Evolutionary conservation across 2,797 vertebrate genomes (phyloP).

Genomic region (Zenarchopterus dispar): DNA sequence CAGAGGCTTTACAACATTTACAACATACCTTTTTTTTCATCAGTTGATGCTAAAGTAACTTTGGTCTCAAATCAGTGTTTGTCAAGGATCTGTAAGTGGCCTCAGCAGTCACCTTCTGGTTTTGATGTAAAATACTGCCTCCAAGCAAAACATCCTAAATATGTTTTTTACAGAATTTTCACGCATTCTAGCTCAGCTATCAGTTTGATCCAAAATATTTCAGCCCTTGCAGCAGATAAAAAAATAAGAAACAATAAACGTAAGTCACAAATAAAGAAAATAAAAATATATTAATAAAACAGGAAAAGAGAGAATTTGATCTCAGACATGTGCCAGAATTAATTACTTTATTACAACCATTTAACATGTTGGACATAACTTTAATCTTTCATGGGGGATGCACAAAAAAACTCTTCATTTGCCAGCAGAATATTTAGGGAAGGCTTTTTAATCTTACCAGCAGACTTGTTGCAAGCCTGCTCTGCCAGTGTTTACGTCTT

Average conservation of each 20-base stretch:
- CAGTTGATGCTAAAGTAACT: conserved; percentile 5
- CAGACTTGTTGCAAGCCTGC: conserved; percentile 50
- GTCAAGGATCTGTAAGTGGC: conserved; percentile 29
- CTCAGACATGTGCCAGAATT: conserved; percentile 46
- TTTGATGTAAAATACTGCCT: conserved; percentile 12
- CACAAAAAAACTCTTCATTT: conserved; percentile 55
- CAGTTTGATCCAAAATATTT: conserved; percentile 41
- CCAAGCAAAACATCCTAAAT: conserved; percentile 11
- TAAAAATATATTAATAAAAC: no score
- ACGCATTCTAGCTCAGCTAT: conserved; percentile 22
- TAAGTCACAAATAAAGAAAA: conserved; percentile 14
- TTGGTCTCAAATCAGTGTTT: conserved; percentile 12
- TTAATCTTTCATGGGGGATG: conserved; percentile 64
- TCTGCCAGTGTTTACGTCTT: conserved; percentile 68
- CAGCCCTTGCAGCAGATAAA: conserved; percentile 20
- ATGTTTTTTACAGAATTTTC: conserved; percentile 26
- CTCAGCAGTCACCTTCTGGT: conserved; percentile 22
- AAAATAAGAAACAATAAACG: conserved; percentile 38
- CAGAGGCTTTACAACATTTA: conserved; percentile 20
- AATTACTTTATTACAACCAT: conserved; percentile 42
- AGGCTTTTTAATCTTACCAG: conserved; percentile 31
- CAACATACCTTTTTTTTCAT: conserved; percentile 6
- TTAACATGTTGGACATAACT: conserved; percentile 63
- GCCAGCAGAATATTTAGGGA: conserved; percentile 68
- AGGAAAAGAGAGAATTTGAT: conserved; percentile 2